These are phyloP conservation scores for Bradysia coprophila DNA, from an alignment of 1,140 invertebrate species.

Conservation along the genomic window DNA sequence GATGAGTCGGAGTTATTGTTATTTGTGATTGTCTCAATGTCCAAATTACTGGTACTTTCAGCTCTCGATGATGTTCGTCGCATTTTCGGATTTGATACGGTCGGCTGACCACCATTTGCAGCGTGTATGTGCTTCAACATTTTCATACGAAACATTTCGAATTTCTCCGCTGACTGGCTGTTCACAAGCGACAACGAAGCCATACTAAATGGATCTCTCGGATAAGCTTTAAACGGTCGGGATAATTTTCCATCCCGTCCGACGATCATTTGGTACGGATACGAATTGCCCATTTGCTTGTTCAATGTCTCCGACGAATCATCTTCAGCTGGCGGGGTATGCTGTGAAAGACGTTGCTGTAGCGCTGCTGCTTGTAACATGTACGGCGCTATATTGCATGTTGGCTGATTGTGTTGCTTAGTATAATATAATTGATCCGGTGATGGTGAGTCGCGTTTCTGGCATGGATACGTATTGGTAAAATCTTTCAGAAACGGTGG, in stretches of 20 bases:
- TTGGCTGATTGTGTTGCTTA: conserved; percentile 1
- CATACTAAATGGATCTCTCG: conserved; percentile 40
- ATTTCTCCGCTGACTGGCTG: conserved; percentile 35
- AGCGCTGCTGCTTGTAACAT: not conserved
- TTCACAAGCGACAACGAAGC: conserved; percentile 26
- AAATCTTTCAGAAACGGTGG: too few species aligned
- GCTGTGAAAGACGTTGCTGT: conserved; percentile 5
- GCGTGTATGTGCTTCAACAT: conserved; percentile 42
- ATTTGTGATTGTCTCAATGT: not conserved
- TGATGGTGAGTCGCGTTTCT: not conserved
- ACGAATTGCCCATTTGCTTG: not conserved
- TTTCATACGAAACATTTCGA: conserved; percentile 40
- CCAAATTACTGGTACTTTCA: conserved; percentile 10
- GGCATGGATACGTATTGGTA: not conserved
- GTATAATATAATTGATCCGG: not conserved
- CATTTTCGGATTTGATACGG: conserved; percentile 45
- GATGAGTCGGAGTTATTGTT: not conserved
- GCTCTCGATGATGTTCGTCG: conserved; percentile 21
- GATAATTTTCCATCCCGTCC: conserved; percentile 22
- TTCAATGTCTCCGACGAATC: not conserved
- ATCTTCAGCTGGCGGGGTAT: conserved; percentile 2
- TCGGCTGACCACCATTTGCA: conserved; percentile 30
- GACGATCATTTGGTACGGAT: conserved; percentile 5
- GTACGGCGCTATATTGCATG: not conserved
- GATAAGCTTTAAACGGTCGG: conserved; percentile 52